Evolutionary conservation across 2,113 vertebrate genomes (phyloP).

Genomic region (Crotalus tigris): DNA sequence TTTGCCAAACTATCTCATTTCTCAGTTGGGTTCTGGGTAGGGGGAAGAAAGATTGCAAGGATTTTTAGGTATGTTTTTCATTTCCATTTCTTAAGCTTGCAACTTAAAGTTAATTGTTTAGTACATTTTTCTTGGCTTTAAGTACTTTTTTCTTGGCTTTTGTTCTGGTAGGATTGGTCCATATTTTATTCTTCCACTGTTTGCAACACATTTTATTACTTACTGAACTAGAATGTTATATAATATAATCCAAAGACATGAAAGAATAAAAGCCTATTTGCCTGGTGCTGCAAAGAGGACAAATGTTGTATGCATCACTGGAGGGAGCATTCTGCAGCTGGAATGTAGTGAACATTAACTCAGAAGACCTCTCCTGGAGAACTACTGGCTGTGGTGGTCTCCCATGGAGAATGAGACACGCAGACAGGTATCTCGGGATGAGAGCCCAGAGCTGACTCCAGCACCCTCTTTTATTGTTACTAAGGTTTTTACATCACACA

Average conservation of each 20-base stretch:
- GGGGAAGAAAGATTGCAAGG: neutral
- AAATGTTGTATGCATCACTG: neutral
- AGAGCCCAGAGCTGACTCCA: too few relatives aligned
- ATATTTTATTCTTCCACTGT: neutral
- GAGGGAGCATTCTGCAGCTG: neutral
- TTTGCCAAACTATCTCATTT: neutral
- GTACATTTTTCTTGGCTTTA: neutral
- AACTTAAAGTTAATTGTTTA: slow-evolving; percentile 10
- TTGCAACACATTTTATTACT: neutral
- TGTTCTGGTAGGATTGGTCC: neutral
- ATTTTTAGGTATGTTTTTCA: slow-evolving; percentile 18
- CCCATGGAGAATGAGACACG: too few relatives aligned
- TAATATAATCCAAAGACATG: neutral
- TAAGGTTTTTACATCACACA: too few relatives aligned
- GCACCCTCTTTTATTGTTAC: too few relatives aligned
- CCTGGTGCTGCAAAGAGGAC: neutral
- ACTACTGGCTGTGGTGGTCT: too few relatives aligned
- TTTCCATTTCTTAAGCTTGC: neutral
- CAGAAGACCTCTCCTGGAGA: neutral
- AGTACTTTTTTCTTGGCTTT: slow-evolving; percentile 1
- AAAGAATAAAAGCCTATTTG: neutral
- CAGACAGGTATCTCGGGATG: too few relatives aligned
- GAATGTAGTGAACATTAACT: neutral
- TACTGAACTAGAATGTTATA: neutral
- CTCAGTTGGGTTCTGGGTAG: neutral